These are phyloP conservation scores for Babyrousa celebensis DNA, from an alignment of 2,797 vertebrate genomes.

Conservation along the genomic window DNA sequence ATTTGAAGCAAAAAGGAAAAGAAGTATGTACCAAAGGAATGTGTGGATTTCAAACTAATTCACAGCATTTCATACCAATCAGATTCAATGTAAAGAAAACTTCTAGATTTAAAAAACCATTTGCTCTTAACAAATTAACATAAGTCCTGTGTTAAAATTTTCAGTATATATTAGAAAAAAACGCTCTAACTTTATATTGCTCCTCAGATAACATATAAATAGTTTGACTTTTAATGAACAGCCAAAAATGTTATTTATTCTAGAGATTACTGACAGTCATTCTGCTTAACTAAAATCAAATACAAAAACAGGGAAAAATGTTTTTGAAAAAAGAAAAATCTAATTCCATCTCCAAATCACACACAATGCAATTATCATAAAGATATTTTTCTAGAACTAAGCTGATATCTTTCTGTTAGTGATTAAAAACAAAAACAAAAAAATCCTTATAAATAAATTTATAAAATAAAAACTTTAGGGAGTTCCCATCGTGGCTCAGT, in stretches of 20 bases:
- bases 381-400: conserved; percentile 29
- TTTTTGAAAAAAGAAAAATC: conserved; percentile 1
- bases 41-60: conserved; percentile 1
- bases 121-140: conserved; percentile 59
- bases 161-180: conserved; percentile 22
- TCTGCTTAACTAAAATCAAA: conserved; percentile 60
- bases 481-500: no score
- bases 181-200: neutral
- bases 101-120: conserved; percentile 44
- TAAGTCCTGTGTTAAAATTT: conserved; percentile 24
- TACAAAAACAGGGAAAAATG: neutral
- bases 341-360: conserved; percentile 25
- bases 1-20: conserved; percentile 57
- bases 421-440: conserved; percentile 3
- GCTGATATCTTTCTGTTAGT: conserved; percentile 19
- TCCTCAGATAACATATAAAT: conserved; percentile 15
- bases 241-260: conserved; percentile 39
- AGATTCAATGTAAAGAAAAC: neutral
- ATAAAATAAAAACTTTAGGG: conserved; percentile 26
- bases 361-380: conserved; percentile 53
- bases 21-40: neutral
- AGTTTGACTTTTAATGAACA: conserved; percentile 51
- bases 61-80: neutral
- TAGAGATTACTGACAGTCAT: neutral
- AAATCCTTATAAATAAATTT: conserved; percentile 6